Conservation (phyloP, 2,113 vertebrate genomes). For the Corydoras sp. region DNA sequence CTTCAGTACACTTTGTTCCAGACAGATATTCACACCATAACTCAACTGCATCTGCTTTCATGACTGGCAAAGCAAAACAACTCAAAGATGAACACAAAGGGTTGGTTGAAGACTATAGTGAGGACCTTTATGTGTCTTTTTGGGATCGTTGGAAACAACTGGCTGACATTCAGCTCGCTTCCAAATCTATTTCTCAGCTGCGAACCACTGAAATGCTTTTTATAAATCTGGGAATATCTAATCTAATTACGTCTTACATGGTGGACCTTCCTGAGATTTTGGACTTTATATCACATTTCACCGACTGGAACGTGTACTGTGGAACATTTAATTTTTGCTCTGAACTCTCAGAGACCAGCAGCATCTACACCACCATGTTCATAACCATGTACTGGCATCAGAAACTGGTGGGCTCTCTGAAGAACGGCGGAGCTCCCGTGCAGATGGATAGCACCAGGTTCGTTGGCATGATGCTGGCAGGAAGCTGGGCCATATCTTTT, state of each 20-base stretch:
- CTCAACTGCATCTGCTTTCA: no score
- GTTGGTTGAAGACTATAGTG: conserved; percentile 49
- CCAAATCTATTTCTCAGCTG: conserved; percentile 47
- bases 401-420: conserved; percentile 67
- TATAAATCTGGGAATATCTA: conserved; percentile 66
- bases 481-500: conserved; percentile 56
- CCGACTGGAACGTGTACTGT: conserved; percentile 57
- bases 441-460: conserved; percentile 56
- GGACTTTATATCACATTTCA: conserved; percentile 55
- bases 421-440: conserved; percentile 52
- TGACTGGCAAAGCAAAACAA: neutral
- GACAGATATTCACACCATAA: no score
- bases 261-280: conserved; percentile 65
- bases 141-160: conserved; percentile 66
- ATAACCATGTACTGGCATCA: conserved; percentile 69
- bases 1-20: neutral
- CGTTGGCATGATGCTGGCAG: conserved; percentile 48
- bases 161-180: conserved; percentile 55
- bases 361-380: conserved; percentile 67
- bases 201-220: conserved; percentile 63
- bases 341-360: conserved; percentile 67
- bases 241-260: conserved; percentile 69
- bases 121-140: conserved; percentile 57
- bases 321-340: conserved; percentile 56
- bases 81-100: conserved; percentile 45